A percentile compares a stretch with the other conserved stretches of the same genome.
These are phyloP conservation scores for Aphidoletes aphidimyza DNA, from an alignment of 2,888 invertebrate genomes.

Conservation along the genomic window DNA sequence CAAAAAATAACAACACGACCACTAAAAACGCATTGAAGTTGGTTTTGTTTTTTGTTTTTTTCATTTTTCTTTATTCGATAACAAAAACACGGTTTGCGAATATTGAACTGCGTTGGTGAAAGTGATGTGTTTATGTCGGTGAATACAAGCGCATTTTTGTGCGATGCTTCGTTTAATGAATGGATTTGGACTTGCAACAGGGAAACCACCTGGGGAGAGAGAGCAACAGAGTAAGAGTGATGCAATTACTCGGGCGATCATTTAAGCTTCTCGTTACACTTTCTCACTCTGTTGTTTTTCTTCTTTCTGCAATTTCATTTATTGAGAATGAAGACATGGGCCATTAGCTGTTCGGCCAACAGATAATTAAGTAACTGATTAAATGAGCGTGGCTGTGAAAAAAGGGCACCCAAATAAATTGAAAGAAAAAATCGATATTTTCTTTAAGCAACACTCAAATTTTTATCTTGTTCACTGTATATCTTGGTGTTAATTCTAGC, in stretches of 20 bases:
- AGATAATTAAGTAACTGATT: constrained; percentile 2
- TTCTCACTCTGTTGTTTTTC: neutral
- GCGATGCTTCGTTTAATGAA: constrained; percentile 4
- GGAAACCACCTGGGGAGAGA: too few relatives aligned
- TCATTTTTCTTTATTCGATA: neutral
- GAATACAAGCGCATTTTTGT: neutral
- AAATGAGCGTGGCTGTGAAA: neutral
- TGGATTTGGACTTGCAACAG: too few relatives aligned
- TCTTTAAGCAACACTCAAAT: neutral
- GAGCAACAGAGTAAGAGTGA: neutral
- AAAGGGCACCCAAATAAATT: neutral
- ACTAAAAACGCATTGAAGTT: neutral
- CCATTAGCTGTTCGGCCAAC: constrained; percentile 3
- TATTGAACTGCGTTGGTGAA: constrained; percentile 46
- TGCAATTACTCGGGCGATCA: constrained; percentile 9
- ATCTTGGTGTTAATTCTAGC: neutral
- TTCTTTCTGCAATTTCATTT: neutral
- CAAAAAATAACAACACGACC: neutral
- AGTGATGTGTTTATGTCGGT: constrained; percentile 13
- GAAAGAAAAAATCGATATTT: neutral
- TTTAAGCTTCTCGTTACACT: neutral
- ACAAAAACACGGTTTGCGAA: neutral
- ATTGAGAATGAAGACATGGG: constrained; percentile 12
- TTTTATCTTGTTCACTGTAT: neutral
- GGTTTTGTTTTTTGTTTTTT: neutral